A percentile compares a stretch with the other conserved stretches of the same genome.
phyloP scores from a whole-genome alignment of 2,113 vertebrate species.

The Tichodroma muraria region DNA sequence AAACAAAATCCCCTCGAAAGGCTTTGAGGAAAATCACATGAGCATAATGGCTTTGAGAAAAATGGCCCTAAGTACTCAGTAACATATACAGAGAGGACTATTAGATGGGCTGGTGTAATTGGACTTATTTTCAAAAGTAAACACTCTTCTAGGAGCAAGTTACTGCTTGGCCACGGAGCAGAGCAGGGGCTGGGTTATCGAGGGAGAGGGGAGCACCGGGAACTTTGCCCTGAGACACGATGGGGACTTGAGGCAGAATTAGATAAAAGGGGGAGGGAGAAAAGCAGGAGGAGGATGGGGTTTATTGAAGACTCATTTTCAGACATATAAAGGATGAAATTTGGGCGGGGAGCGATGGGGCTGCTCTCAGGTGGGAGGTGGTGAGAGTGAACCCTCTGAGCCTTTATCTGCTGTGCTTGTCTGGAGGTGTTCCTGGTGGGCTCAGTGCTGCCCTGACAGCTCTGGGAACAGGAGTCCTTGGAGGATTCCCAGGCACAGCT shows the following conservation, averaged over 20 bases:
- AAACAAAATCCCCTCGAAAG: conserved; percentile 81
- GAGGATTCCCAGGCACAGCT: background rate
- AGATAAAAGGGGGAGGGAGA: background rate
- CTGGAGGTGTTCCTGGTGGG: background rate
- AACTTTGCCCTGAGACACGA: background rate
- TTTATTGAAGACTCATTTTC: background rate
- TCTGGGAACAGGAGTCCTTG: background rate
- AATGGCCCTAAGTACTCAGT: conserved; percentile 72
- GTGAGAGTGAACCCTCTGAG: background rate
- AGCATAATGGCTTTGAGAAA: conserved; percentile 73
- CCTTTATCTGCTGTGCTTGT: background rate
- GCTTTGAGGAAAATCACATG: conserved; percentile 80
- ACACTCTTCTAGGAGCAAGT: conserved; percentile 71
- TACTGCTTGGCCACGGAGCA: conserved; percentile 38
- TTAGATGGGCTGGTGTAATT: conserved; percentile 76
- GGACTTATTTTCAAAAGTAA: conserved; percentile 77
- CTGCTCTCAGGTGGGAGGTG: background rate
- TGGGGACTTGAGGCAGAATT: background rate
- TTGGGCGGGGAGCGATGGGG: accelerated
- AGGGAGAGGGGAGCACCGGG: background rate
- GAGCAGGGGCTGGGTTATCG: background rate
- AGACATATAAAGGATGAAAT: background rate
- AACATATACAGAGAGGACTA: conserved; percentile 82
- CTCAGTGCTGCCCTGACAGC: background rate
- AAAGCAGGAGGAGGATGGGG: background rate